Conservation (phyloP, 2,113 vertebrate species). For the Genyomyrus donnyi region DNA sequence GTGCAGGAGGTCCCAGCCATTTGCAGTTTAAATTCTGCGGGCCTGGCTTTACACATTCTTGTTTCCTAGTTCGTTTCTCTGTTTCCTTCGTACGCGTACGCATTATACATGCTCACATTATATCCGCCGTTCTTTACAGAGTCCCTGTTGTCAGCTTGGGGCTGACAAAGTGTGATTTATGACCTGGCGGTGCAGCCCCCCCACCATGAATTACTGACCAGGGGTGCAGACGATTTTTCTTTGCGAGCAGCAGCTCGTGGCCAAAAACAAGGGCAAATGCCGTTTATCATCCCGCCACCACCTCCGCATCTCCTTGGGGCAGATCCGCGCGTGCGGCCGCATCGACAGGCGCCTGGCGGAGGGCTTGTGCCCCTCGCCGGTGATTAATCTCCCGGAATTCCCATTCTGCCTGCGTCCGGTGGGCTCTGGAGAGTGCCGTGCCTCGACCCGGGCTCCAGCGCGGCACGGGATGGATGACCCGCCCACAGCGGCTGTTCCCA, state of each 20-base stretch:
- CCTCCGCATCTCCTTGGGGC: slow-evolving; percentile 50
- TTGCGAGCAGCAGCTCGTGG: slow-evolving; percentile 58
- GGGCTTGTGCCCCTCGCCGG: slow-evolving; percentile 55
- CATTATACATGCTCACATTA: not conserved
- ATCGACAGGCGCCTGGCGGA: slow-evolving; percentile 55
- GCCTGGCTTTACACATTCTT: not conserved
- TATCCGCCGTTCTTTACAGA: not conserved
- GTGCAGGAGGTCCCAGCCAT: not conserved
- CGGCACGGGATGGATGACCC: not conserved
- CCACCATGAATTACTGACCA: slow-evolving; percentile 59
- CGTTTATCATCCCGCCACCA: slow-evolving; percentile 62
- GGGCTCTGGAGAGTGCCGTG: slow-evolving; percentile 47
- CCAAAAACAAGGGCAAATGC: slow-evolving; percentile 60
- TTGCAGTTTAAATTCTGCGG: not conserved
- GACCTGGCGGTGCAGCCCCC: slow-evolving; percentile 19
- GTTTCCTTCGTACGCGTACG: not conserved
- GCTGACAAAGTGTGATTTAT: slow-evolving; percentile 56
- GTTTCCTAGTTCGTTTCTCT: not conserved
- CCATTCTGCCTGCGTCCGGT: slow-evolving; percentile 58
- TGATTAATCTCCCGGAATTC: slow-evolving; percentile 58
- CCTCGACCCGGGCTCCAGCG: not conserved
- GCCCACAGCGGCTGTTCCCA: not conserved
- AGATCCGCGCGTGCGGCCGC: slow-evolving; percentile 43
- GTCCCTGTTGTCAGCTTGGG: not conserved
- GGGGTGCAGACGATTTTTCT: slow-evolving; percentile 60